Conservation (phyloP, 2,113 vertebrate species). For the Anas platyrhynchos region DNA sequence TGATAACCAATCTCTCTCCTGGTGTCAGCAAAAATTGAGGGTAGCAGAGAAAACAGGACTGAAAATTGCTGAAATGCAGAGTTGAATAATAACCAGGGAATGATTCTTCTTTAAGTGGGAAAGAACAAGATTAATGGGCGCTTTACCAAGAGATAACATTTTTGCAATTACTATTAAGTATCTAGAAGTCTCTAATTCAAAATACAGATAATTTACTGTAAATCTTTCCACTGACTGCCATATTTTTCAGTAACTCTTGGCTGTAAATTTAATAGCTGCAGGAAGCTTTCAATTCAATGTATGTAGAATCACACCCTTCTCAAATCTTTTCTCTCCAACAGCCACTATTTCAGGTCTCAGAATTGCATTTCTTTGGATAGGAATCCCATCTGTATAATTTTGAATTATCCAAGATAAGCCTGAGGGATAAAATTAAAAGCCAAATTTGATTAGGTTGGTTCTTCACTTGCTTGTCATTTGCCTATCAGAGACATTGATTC, state of each 20-base stretch:
- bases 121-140: slow-evolving; percentile 33
- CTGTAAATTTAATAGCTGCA: slow-evolving; percentile 27
- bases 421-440: slow-evolving; percentile 42
- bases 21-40: neutral
- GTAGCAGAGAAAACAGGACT: neutral
- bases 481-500: slow-evolving; percentile 11
- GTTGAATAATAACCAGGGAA: slow-evolving; percentile 17
- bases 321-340: slow-evolving; percentile 1
- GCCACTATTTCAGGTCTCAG: neutral
- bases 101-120: neutral
- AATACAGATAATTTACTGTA: slow-evolving; percentile 31
- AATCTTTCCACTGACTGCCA: neutral
- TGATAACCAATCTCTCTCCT: neutral
- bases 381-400: slow-evolving; percentile 9
- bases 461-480: slow-evolving; percentile 38
- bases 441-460: slow-evolving; percentile 43
- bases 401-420: slow-evolving; percentile 22
- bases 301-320: neutral
- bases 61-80: neutral
- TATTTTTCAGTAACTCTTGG: slow-evolving; percentile 7
- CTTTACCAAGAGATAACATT: slow-evolving; percentile 26
- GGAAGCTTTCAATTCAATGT: neutral
- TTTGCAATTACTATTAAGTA: slow-evolving; percentile 19
- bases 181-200: slow-evolving; percentile 44
- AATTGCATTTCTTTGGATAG: neutral